These are phyloP conservation scores for Drosophila falleni DNA, from an alignment of 2,888 invertebrate species.

Conservation along the genomic window DNA sequence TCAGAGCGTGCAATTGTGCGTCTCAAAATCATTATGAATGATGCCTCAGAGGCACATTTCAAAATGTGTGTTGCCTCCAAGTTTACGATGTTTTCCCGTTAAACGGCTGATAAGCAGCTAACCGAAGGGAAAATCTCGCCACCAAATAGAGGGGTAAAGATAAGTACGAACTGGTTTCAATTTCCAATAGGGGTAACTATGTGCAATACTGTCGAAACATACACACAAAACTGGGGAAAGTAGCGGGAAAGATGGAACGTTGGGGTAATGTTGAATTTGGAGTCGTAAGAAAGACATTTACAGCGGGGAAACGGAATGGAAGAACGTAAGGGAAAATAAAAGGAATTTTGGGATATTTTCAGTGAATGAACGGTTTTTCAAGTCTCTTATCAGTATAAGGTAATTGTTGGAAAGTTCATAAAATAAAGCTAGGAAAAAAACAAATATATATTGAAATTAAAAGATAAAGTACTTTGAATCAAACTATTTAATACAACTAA, in stretches of 20 bases:
- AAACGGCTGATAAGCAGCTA: slow-evolving; percentile 3
- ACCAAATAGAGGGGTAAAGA: neutral
- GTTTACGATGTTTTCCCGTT: slow-evolving; percentile 6
- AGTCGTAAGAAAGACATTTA: neutral
- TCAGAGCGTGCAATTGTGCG: slow-evolving; percentile 46
- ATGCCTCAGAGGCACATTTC: slow-evolving; percentile 33
- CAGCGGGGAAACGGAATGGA: slow-evolving; percentile 7
- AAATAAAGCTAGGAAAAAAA: neutral
- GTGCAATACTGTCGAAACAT: slow-evolving; percentile 1
- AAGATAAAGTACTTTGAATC: too few relatives aligned
- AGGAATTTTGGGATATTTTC: neutral
- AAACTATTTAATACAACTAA: too few relatives aligned
- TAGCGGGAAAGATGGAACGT: neutral
- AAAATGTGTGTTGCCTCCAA: slow-evolving; percentile 18
- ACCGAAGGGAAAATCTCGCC: slow-evolving; percentile 9
- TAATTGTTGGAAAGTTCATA: neutral
- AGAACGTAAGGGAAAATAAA: neutral
- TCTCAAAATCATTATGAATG: slow-evolving; percentile 56
- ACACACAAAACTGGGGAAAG: slow-evolving; percentile 39
- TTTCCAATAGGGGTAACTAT: slow-evolving; percentile 50
- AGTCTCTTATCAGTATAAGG: neutral
- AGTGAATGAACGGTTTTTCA: slow-evolving; percentile 4
- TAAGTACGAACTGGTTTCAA: neutral
- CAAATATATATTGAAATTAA: too few relatives aligned
- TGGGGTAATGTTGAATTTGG: neutral